Evolutionary conservation across 64 coral and sea anemone species (phyloP).

Genomic region (Hydrozoanthus tunicans): DNA sequence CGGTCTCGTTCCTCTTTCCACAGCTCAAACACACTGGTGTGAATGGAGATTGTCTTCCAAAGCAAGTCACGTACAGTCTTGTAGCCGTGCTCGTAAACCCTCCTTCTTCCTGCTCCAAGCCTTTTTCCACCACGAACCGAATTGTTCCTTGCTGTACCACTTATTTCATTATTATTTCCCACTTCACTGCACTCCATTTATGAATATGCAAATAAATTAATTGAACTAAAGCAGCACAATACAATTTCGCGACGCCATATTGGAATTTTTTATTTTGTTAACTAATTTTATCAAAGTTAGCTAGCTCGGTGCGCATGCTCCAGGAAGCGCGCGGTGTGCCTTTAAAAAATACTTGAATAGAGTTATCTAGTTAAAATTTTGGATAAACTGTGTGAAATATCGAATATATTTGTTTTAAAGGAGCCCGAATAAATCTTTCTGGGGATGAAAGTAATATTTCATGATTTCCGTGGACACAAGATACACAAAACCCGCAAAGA

Average conservation of each 20-base stretch:
- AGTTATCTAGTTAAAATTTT: no score
- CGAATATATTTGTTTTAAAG: neutral
- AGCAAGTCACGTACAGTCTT: neutral
- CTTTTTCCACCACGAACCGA: neutral
- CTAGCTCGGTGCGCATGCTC: neutral
- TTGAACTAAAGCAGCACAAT: neutral
- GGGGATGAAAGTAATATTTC: neutral
- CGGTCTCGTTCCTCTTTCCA: no score
- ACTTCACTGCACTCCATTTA: conserved; percentile 10
- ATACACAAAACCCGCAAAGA: conserved; percentile 1
- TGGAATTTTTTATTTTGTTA: conserved; percentile 1
- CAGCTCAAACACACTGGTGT: no score
- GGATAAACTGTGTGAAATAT: no score
- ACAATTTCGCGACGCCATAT: conserved; percentile 2
- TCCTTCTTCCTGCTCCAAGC: neutral
- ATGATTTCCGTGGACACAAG: neutral
- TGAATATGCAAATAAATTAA: neutral
- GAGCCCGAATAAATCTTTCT: neutral
- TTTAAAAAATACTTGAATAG: neutral
- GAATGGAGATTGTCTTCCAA: no score
- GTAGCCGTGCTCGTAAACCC: neutral
- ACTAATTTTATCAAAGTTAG: neutral
- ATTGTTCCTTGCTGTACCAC: neutral
- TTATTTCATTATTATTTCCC: neutral
- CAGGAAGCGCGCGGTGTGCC: neutral